Evolutionary conservation across 2,888 invertebrate genomes (phyloP).

Genomic region (Danaus chrysippus): DNA sequence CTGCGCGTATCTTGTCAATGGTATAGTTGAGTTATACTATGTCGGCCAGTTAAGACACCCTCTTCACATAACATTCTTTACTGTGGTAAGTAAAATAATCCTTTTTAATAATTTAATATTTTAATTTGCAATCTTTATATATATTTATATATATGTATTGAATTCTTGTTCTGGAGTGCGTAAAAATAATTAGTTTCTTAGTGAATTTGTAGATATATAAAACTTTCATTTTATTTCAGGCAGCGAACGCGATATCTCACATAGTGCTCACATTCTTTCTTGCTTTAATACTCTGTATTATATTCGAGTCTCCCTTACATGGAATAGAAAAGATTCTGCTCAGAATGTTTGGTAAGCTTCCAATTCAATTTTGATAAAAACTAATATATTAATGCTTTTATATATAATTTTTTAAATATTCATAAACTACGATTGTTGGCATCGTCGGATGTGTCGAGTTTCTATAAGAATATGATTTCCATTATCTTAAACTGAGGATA

Average conservation of each 20-base stretch:
- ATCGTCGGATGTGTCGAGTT: background rate
- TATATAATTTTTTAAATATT: background rate
- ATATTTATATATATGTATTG: no score
- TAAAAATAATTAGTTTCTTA: no score
- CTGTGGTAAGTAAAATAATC: slow-evolving; percentile 73
- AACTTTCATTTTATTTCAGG: slow-evolving; percentile 55
- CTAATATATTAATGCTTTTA: slow-evolving; percentile 7
- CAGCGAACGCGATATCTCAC: slow-evolving; percentile 78
- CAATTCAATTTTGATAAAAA: slow-evolving; percentile 16
- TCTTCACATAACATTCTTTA: slow-evolving; percentile 79
- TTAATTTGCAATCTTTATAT: background rate
- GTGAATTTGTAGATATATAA: no score
- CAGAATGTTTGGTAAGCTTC: slow-evolving; percentile 63
- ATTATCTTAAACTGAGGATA: background rate
- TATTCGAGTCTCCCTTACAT: slow-evolving; percentile 86
- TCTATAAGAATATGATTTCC: background rate
- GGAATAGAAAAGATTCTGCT: slow-evolving; percentile 84
- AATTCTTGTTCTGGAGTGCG: no score
- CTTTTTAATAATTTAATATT: slow-evolving; percentile 13
- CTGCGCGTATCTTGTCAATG: slow-evolving; percentile 86
- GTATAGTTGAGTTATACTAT: slow-evolving; percentile 83
- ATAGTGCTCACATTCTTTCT: slow-evolving; percentile 80
- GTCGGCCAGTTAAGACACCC: slow-evolving; percentile 80
- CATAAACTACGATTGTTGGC: slow-evolving; percentile 3
- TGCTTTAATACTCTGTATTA: slow-evolving; percentile 81